These are phyloP conservation scores for Ammodramus savannarum DNA, from an alignment of 2,113 vertebrate genomes.

Conservation along the genomic window DNA sequence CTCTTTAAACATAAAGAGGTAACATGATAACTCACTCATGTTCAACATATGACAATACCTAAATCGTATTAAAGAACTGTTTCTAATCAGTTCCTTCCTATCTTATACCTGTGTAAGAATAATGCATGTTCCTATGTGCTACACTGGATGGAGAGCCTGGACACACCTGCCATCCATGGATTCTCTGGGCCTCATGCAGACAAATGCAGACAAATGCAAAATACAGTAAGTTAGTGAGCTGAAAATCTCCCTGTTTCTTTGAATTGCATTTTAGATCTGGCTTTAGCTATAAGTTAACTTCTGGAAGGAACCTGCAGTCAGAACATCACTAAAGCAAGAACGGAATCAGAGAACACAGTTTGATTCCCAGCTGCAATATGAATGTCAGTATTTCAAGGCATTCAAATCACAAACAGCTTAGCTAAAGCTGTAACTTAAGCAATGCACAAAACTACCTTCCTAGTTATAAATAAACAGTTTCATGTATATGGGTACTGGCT, in stretches of 20 bases:
- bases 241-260: not conserved
- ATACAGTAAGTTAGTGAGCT: not conserved
- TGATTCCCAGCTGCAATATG: not conserved
- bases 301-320: not conserved
- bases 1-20: not conserved
- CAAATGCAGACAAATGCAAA: not conserved
- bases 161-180: not conserved
- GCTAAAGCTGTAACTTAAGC: not conserved
- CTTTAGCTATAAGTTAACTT: not conserved
- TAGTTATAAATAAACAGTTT: not conserved
- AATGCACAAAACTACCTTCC: not conserved
- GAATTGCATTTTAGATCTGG: not conserved
- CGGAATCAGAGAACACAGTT: not conserved
- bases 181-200: not conserved
- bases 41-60: not conserved
- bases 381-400: not conserved
- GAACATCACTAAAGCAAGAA: not conserved
- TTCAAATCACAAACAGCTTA: not conserved
- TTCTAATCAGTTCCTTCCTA: not conserved
- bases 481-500: slow-evolving; percentile 33
- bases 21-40: not conserved
- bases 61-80: not conserved
- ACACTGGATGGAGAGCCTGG: not conserved
- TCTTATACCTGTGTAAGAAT: not conserved
- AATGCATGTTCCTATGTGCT: not conserved